A percentile compares a stretch with the other conserved stretches of the same genome.
Conservation (phyloP, 2,888 invertebrate species). For the Druceiella hillmani region DNA sequence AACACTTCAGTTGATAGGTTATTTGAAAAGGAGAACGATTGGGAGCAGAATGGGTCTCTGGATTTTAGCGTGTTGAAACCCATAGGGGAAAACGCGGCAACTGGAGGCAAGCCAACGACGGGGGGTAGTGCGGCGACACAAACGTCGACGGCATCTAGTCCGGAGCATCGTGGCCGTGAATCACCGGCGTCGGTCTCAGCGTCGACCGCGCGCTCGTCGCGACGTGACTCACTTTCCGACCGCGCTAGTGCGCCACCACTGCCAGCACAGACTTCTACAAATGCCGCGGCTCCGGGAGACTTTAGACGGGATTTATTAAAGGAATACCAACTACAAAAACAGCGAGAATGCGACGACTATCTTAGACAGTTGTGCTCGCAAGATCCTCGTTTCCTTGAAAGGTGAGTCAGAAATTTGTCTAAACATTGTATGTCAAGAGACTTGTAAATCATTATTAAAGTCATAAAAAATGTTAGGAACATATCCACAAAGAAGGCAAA, state of each 20-base stretch:
- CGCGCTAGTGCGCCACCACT: slow-evolving; percentile 34
- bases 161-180: slow-evolving; percentile 62
- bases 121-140: no score
- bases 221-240: slow-evolving; percentile 39
- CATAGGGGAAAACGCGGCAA: slow-evolving; percentile 38
- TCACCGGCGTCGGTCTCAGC: slow-evolving; percentile 57
- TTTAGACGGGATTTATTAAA: slow-evolving; percentile 66
- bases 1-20: slow-evolving; percentile 86
- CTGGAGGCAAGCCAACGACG: no score
- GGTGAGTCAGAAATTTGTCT: no score
- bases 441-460: no score
- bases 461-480: no score
- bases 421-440: no score
- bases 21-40: slow-evolving; percentile 76
- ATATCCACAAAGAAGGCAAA: no score
- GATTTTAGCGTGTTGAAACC: slow-evolving; percentile 43
- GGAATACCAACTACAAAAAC: slow-evolving; percentile 76
- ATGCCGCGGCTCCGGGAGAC: slow-evolving; percentile 18
- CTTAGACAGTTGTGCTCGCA: slow-evolving; percentile 41
- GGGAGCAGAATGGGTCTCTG: slow-evolving; percentile 65
- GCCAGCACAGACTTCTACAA: slow-evolving; percentile 33
- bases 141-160: slow-evolving; percentile 56
- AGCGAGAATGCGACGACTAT: slow-evolving; percentile 52
- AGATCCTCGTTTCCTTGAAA: slow-evolving; percentile 37
- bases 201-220: slow-evolving; percentile 64